These are phyloP conservation scores for Cephonodes hylas DNA, from an alignment of 2,888 invertebrate species.

Conservation along the genomic window DNA sequence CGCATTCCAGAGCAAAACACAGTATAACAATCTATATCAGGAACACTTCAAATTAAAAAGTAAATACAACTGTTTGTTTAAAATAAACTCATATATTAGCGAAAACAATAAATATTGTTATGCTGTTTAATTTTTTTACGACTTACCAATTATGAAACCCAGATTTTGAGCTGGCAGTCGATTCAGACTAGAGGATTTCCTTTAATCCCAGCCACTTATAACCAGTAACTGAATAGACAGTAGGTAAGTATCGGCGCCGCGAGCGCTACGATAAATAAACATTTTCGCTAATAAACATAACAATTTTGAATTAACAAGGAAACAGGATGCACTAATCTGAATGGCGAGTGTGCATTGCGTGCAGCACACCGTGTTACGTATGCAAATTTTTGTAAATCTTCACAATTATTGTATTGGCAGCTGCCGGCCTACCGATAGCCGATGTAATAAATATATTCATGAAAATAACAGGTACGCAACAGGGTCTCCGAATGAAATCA, in stretches of 20 bases:
- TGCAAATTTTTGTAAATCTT: conserved; percentile 62
- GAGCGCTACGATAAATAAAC: not conserved
- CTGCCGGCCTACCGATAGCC: conserved; percentile 42
- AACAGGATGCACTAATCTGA: conserved; percentile 15
- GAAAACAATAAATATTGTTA: too few relatives aligned
- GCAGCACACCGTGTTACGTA: conserved; percentile 34
- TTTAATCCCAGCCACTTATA: not conserved
- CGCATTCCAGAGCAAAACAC: conserved; percentile 1
- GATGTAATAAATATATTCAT: conserved; percentile 52
- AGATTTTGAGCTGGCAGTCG: not conserved
- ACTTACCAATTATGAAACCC: not conserved
- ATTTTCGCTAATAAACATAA: conserved; percentile 1
- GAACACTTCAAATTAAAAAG: not conserved
- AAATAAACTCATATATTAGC: too few relatives aligned
- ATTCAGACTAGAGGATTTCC: not conserved
- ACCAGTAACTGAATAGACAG: not conserved
- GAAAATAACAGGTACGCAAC: conserved; percentile 27
- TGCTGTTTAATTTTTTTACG: too few relatives aligned
- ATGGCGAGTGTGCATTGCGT: conserved; percentile 11
- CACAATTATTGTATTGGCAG: conserved; percentile 58
- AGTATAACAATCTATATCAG: not conserved
- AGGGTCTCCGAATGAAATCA: not conserved
- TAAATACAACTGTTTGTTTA: not conserved
- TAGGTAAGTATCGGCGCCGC: not conserved
- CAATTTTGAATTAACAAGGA: conserved; percentile 13